Percentiles rank a stretch among this genome's conserved stretches.
Evolutionary conservation across 1,140 invertebrate genomes (phyloP).

Genomic region (Drosophila auraria): DNA sequence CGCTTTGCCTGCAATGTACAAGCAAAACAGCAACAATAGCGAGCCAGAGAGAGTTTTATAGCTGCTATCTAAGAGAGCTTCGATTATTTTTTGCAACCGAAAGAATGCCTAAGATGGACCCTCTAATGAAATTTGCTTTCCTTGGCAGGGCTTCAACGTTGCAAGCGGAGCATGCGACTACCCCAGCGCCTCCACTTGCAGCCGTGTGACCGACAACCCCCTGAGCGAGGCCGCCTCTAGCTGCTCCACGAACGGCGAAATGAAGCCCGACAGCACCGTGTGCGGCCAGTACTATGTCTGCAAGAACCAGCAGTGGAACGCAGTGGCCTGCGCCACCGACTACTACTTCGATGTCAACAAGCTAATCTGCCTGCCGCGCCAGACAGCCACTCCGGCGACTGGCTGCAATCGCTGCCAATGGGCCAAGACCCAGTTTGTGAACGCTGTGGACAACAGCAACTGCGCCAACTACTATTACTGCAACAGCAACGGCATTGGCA

Average conservation of each 20-base stretch:
- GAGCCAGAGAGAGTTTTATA: too few relatives aligned
- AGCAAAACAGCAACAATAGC: too few relatives aligned
- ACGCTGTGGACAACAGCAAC: slow-evolving; percentile 23
- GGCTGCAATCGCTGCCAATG: slow-evolving; percentile 64
- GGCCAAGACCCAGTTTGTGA: slow-evolving; percentile 19
- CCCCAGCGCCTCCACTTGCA: neutral
- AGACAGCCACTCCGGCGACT: neutral
- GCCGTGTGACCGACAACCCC: slow-evolving; percentile 11
- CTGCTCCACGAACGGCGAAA: neutral
- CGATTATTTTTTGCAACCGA: too few relatives aligned
- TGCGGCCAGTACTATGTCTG: slow-evolving; percentile 51
- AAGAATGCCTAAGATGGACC: too few relatives aligned
- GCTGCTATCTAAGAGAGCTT: too few relatives aligned
- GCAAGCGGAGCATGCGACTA: neutral
- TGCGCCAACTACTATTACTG: slow-evolving; percentile 56
- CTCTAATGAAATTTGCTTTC: neutral
- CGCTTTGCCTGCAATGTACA: too few relatives aligned
- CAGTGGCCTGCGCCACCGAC: slow-evolving; percentile 13
- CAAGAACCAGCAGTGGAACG: neutral
- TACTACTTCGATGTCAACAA: slow-evolving; percentile 18
- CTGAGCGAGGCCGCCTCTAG: neutral
- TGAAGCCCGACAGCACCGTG: fast-evolving
- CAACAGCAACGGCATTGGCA: slow-evolving; percentile 3
- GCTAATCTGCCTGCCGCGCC: neutral
- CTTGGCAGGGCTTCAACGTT: slow-evolving; percentile 31